Conservation (phyloP, 2,113 vertebrate species). For the Vidua macroura region DNA sequence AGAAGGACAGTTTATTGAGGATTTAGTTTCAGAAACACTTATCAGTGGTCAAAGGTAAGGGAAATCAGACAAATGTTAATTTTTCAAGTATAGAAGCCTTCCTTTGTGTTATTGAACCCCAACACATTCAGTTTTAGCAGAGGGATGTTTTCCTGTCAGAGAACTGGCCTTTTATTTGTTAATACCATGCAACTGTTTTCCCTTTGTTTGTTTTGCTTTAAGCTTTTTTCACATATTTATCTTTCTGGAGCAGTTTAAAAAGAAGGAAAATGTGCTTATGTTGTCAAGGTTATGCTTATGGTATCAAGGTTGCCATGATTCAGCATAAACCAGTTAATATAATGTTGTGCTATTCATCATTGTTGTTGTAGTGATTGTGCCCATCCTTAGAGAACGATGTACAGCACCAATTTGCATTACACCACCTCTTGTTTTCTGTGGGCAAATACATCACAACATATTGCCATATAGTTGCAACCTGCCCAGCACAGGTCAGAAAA, state of each 20-base stretch:
- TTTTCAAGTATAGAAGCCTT: not conserved
- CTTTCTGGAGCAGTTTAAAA: not conserved
- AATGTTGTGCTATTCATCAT: not conserved
- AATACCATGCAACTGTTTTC: not conserved
- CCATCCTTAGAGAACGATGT: not conserved
- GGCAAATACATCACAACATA: conserved; percentile 1
- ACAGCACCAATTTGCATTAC: not conserved
- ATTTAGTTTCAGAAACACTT: not conserved
- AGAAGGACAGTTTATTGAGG: not conserved
- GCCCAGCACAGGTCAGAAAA: not conserved
- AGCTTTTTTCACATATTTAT: not conserved
- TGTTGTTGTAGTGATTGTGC: not conserved
- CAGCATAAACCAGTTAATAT: not conserved
- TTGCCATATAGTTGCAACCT: not conserved
- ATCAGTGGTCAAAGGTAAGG: not conserved
- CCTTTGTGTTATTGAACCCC: not conserved
- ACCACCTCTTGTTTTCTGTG: not conserved
- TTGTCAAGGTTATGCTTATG: not conserved
- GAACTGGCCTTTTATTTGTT: not conserved
- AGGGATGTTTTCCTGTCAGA: not conserved
- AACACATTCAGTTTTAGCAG: not conserved
- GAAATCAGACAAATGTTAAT: not conserved
- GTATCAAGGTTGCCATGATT: not conserved
- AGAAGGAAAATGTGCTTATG: not conserved
- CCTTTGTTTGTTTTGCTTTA: not conserved